A percentile compares a stretch with the other conserved stretches of the same genome.
Conservation (phyloP, 2,888 invertebrate species). For the Lucinisca nassula region DNA sequence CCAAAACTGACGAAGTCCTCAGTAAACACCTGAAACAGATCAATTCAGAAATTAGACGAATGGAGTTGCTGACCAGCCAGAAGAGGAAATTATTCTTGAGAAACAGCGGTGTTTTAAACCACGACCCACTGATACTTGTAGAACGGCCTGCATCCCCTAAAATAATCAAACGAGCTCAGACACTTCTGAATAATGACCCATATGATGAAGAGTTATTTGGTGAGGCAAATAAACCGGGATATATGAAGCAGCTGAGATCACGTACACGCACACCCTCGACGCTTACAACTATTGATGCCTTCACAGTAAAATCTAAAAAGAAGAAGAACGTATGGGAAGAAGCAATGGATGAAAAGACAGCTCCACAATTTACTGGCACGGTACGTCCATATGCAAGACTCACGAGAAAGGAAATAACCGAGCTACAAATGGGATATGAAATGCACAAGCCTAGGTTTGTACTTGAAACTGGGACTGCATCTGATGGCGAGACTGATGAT, state of each 20-base stretch:
- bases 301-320: slow-evolving; percentile 76
- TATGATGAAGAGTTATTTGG: slow-evolving; percentile 32
- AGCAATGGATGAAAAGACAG: slow-evolving; percentile 72
- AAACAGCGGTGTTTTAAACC: slow-evolving; percentile 75
- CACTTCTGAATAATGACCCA: slow-evolving; percentile 61
- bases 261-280: slow-evolving; percentile 78
- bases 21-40: slow-evolving; percentile 68
- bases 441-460: slow-evolving; percentile 77
- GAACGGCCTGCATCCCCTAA: slow-evolving; percentile 81
- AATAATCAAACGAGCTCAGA: slow-evolving; percentile 60
- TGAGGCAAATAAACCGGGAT: slow-evolving; percentile 74
- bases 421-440: slow-evolving; percentile 78
- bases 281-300: slow-evolving; percentile 83
- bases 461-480: slow-evolving; percentile 37
- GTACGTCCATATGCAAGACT: slow-evolving; percentile 77
- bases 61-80: slow-evolving; percentile 75
- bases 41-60: slow-evolving; percentile 72
- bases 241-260: slow-evolving; percentile 79
- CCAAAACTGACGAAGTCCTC: slow-evolving; percentile 74
- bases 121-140: slow-evolving; percentile 83
- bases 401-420: slow-evolving; percentile 72
- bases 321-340: slow-evolving; percentile 85
- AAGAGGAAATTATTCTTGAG: slow-evolving; percentile 77
- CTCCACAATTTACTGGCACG: slow-evolving; percentile 76
- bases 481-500: slow-evolving; percentile 39